Conservation (phyloP, 1,140 invertebrate species). For the Zaprionus nigranus region DNA sequence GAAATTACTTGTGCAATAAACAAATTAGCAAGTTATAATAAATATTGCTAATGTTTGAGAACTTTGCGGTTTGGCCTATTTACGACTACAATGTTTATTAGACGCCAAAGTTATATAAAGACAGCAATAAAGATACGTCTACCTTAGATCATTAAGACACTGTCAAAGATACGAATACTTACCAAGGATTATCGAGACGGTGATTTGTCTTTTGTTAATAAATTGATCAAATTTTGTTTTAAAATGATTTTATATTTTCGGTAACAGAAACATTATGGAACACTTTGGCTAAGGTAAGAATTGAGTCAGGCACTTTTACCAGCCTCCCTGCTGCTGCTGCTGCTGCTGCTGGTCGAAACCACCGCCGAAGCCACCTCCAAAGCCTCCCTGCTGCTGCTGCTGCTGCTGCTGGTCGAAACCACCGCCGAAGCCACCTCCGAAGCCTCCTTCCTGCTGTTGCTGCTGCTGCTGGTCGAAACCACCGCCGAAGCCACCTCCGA, state of each 20-base stretch:
- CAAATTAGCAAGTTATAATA: too few species aligned
- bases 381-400: not conserved
- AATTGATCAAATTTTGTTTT: not conserved
- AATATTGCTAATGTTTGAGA: not conserved
- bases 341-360: not conserved
- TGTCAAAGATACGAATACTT: too few species aligned
- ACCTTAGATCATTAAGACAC: not conserved
- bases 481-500: not conserved
- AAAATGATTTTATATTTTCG: slow-evolving; percentile 2
- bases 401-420: not conserved
- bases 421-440: not conserved
- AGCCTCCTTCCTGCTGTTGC: not conserved
- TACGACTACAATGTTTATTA: not conserved
- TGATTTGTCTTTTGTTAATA: not conserved
- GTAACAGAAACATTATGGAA: not conserved
- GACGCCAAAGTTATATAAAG: not conserved
- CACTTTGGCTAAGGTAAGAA: not conserved
- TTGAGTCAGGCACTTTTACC: not conserved
- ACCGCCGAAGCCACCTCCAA: not conserved
- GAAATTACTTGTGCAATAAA: too few species aligned
- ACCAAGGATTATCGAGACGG: too few species aligned
- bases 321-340: not conserved
- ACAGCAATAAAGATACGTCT: not conserved
- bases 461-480: not conserved
- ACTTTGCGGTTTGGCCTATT: not conserved